Conservation (phyloP, 2,888 invertebrate species). For the Plemyria rubiginata region DNA sequence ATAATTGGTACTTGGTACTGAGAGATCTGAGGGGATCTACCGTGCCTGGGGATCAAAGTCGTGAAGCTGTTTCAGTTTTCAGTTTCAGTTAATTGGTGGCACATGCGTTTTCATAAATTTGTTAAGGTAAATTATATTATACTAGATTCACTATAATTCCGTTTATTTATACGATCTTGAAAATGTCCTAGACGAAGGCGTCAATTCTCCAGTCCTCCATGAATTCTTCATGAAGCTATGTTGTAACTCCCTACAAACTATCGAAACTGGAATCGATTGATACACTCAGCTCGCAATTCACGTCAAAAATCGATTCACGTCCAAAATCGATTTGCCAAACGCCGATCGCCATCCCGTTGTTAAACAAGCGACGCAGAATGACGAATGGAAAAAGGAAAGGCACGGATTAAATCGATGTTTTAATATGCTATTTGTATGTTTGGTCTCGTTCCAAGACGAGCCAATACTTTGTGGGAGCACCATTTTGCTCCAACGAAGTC, state of each 20-base stretch:
- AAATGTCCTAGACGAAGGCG: neutral
- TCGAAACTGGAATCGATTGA: constrained; percentile 45
- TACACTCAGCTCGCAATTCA: constrained; percentile 47
- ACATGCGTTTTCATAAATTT: neutral
- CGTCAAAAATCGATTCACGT: constrained; percentile 54
- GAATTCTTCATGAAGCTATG: constrained; percentile 14
- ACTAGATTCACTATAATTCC: neutral
- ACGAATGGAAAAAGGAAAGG: constrained; percentile 80
- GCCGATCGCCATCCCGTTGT: constrained; percentile 74
- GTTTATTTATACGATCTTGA: neutral
- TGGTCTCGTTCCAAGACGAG: constrained; percentile 62
- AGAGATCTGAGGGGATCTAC: too few species aligned
- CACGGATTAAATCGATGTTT: constrained; percentile 62
- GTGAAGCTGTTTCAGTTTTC: too few species aligned
- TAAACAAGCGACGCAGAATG: constrained; percentile 70
- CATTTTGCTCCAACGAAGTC: constrained; percentile 59
- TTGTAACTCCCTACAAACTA: constrained; percentile 12
- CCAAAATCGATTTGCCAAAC: constrained; percentile 68
- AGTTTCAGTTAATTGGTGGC: too few species aligned
- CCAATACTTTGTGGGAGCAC: constrained; percentile 61
- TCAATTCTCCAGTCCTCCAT: neutral
- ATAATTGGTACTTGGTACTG: too few species aligned
- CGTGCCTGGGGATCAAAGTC: too few species aligned
- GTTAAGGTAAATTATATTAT: neutral
- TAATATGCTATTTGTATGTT: constrained; percentile 76